Evolutionary conservation across 1,140 invertebrate genomes (phyloP).

Genomic region (Lanistes nyassanus): DNA sequence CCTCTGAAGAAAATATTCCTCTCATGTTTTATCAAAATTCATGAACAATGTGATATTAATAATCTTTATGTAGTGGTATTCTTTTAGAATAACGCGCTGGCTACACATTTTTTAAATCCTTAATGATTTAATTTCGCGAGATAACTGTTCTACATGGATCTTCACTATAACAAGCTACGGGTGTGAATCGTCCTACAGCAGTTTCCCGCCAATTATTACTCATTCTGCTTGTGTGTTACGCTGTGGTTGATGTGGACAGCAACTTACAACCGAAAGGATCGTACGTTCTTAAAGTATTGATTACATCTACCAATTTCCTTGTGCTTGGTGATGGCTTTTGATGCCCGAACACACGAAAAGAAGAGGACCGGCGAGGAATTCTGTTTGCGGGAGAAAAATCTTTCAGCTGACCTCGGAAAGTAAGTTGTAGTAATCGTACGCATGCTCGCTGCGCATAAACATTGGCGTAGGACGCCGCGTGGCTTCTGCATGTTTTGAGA

Average conservation of each 20-base stretch:
- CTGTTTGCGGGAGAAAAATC: slow-evolving; percentile 45
- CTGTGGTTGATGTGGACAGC: slow-evolving; percentile 43
- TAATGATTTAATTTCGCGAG: neutral
- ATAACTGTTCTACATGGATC: slow-evolving; percentile 7
- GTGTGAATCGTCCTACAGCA: slow-evolving; percentile 59
- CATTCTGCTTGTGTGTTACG: slow-evolving; percentile 50
- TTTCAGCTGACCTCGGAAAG: slow-evolving; percentile 47
- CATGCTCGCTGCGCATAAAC: slow-evolving; percentile 54
- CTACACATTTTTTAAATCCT: neutral
- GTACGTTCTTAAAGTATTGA: slow-evolving; percentile 13
- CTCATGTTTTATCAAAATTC: slow-evolving; percentile 46
- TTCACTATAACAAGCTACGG: slow-evolving; percentile 16
- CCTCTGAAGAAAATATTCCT: slow-evolving; percentile 41
- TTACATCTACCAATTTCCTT: slow-evolving; percentile 7
- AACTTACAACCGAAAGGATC: slow-evolving; percentile 28
- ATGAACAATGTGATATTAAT: neutral
- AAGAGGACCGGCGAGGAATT: slow-evolving; percentile 44
- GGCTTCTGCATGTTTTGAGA: slow-evolving; percentile 44
- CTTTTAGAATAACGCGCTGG: neutral
- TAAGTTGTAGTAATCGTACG: slow-evolving; percentile 53
- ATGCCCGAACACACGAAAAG: slow-evolving; percentile 42
- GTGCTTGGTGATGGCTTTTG: slow-evolving; percentile 48
- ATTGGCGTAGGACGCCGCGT: slow-evolving; percentile 50
- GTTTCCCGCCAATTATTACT: slow-evolving; percentile 65
- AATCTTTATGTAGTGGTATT: neutral